Evolutionary conservation across 2,797 vertebrate species (phyloP).

Genomic region (Margarornis squamiger): DNA sequence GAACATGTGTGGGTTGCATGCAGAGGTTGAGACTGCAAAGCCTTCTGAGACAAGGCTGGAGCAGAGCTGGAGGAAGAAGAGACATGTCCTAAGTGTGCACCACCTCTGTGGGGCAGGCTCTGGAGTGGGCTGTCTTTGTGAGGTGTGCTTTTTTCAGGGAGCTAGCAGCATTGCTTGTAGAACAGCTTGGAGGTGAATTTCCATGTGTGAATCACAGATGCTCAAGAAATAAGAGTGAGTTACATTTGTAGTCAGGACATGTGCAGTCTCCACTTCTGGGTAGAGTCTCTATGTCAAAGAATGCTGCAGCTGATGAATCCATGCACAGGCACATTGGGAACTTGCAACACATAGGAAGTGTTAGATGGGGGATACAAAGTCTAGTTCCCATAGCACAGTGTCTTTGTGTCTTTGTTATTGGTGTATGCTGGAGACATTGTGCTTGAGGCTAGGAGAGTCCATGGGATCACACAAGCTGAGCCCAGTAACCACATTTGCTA

Average conservation of each 20-base stretch:
- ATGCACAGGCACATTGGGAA: neutral
- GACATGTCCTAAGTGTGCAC: neutral
- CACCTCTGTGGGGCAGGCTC: neutral
- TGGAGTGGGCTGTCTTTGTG: neutral
- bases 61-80: neutral
- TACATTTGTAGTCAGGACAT: neutral
- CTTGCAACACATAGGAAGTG: neutral
- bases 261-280: neutral
- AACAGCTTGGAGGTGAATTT: neutral
- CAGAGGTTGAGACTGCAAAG: neutral
- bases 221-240: neutral
- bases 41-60: neutral
- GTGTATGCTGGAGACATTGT: neutral
- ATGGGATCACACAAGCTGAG: neutral
- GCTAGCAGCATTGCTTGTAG: neutral
- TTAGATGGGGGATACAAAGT: neutral
- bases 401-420: neutral
- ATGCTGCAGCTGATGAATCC: neutral
- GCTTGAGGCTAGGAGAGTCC: neutral
- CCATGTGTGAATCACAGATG: fast-evolving
- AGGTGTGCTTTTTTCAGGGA: neutral
- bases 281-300: neutral
- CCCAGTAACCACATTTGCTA: neutral
- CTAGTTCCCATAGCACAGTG: neutral
- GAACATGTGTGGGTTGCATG: fast-evolving